These are phyloP conservation scores for Petrocephalus microphthalmus DNA, from an alignment of 2,113 vertebrate species.

Conservation along the genomic window DNA sequence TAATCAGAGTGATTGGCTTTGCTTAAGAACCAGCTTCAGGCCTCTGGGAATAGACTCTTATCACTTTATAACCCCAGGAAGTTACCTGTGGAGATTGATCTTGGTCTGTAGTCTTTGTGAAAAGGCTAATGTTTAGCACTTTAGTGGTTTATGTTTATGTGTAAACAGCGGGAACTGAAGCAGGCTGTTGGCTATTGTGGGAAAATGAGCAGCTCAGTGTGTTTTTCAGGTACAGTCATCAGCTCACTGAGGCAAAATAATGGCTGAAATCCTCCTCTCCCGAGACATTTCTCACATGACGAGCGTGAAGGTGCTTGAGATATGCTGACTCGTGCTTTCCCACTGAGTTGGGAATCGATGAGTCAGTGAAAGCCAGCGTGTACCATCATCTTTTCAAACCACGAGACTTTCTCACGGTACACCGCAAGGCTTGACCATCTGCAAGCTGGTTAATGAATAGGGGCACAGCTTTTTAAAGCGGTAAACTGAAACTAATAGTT, in stretches of 20 bases:
- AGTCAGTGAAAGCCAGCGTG: slow-evolving; percentile 1
- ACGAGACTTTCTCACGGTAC: not conserved
- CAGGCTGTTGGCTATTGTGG: slow-evolving; percentile 32
- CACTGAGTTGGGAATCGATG: not conserved
- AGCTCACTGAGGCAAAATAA: not conserved
- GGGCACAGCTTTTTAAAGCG: not conserved
- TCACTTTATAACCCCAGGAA: not conserved
- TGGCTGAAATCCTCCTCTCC: not conserved
- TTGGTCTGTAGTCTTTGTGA: not conserved
- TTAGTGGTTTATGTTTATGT: slow-evolving; percentile 42
- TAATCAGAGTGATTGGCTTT: not conserved
- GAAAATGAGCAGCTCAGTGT: slow-evolving; percentile 22
- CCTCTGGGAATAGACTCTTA: not conserved
- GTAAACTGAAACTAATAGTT: not conserved
- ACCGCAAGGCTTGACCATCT: not conserved
- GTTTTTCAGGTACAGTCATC: not conserved
- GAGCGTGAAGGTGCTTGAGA: not conserved
- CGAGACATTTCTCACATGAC: not conserved
- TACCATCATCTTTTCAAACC: not conserved
- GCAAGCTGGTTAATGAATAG: not conserved
- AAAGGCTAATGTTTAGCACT: slow-evolving; percentile 14
- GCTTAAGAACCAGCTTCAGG: not conserved
- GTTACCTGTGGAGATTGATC: not conserved
- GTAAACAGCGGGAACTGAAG: slow-evolving; percentile 39
- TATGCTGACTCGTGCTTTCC: not conserved